Conservation (phyloP, 2,113 vertebrate species). For the Dipodomys spectabilis region DNA sequence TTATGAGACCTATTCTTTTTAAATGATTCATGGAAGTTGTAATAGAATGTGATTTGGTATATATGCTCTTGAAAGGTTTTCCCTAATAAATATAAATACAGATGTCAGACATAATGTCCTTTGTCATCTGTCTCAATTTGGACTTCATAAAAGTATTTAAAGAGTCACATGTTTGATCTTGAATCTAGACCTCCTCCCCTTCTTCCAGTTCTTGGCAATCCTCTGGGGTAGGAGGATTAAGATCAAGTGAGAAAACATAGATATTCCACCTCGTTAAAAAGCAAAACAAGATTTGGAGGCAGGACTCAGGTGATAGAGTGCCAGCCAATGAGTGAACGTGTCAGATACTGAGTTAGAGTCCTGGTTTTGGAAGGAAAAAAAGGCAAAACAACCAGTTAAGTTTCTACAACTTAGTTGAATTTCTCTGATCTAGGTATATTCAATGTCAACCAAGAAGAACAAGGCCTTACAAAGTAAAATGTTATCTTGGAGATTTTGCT, state of each 20-base stretch:
- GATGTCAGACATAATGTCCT: constrained; percentile 43
- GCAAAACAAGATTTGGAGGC: not conserved
- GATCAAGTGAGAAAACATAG: constrained; percentile 40
- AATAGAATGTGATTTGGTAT: constrained; percentile 58
- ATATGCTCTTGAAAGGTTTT: constrained; percentile 52
- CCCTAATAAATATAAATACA: constrained; percentile 51
- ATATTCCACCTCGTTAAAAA: constrained; percentile 13
- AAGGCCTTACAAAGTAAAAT: constrained; percentile 26
- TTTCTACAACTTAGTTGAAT: constrained; percentile 38
- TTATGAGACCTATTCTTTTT: constrained; percentile 35
- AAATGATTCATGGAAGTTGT: constrained; percentile 44
- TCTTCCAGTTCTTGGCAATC: not conserved
- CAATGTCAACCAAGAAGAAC: constrained; percentile 46
- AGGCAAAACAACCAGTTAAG: too few relatives aligned
- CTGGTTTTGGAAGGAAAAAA: too few relatives aligned
- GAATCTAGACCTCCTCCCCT: not conserved
- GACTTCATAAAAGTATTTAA: constrained; percentile 46
- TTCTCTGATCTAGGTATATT: constrained; percentile 42
- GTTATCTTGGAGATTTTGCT: constrained; percentile 64
- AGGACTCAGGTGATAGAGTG: too few relatives aligned
- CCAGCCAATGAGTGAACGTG: too few relatives aligned
- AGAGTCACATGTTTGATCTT: constrained; percentile 4
- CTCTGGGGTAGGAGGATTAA: not conserved
- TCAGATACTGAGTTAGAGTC: too few relatives aligned
- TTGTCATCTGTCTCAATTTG: constrained; percentile 55